Base-by-base conservation (phyloP, 2,797 vertebrate species). In the Tamandua tetradactyla region DNA sequence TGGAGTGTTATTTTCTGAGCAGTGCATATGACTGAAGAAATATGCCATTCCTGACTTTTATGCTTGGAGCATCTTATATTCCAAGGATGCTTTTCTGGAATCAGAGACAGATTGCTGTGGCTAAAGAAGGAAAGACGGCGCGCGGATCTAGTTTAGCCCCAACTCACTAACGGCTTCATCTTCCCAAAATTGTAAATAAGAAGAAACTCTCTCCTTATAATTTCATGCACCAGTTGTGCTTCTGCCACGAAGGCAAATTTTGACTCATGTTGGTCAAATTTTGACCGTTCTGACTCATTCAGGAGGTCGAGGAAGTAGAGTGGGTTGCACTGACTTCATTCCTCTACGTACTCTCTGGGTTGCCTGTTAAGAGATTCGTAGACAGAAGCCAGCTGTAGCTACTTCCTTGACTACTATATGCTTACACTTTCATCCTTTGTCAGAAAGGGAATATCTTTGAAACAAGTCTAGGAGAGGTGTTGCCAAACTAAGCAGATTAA, bases 401-500 rank as follows among this genome's bases (percentile, higher is more conserved):
- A 30, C 10, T 37, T 78, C 47, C 57, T 61, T 18, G 35, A 13
- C 44, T 84, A 61, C 37, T 71, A 13, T 27, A 44, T 32, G 35
- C 52, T n/a, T 75, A 35, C 3, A 2, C 64, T 86, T 92, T 75
- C 22, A 72, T 89, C 40, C 30, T 57, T 32, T 59, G 59, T 64
- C 37, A 75, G 32, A 89, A 49, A 79, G 25, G 37, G 32, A 62
- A 84, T 49, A 57, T 78, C 87, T 93, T 69, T 91, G 89, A 86
- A 72, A 55, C 80, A 35, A 86, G 57, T 81, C 37, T 68, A 22
- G 61, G 61, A 89, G 17, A 32, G 22, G 23, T 68, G 40, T 55
- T 80, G 18, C 32, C 69, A 80, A 80, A 49, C 30, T 25, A 37
- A 42, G 42, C 27, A n/a, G 55, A 52, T 76, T 23, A 80, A 52